Percentiles rank a stretch among this genome's conserved stretches.
Evolutionary conservation across 2,888 invertebrate genomes (phyloP).

Genomic region (Dasysyrphus tricinctus): DNA sequence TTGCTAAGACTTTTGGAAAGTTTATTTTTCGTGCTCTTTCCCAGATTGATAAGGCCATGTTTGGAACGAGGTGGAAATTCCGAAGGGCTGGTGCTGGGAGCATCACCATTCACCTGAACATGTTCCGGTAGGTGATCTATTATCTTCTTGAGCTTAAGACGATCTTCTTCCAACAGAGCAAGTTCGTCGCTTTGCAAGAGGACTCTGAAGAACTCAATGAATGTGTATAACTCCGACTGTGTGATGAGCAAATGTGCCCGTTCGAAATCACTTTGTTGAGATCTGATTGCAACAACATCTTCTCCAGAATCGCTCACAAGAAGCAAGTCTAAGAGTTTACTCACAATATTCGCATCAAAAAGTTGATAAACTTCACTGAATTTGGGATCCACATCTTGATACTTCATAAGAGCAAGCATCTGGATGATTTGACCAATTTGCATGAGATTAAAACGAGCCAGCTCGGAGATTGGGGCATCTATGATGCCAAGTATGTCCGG

Average conservation of each 20-base stretch:
- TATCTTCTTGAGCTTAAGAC: conserved; percentile 84
- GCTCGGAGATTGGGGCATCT: conserved; percentile 95
- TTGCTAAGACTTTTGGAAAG: conserved; percentile 81
- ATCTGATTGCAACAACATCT: conserved; percentile 82
- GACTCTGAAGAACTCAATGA: conserved; percentile 85
- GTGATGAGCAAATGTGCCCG: conserved; percentile 88
- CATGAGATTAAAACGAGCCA: conserved; percentile 94
- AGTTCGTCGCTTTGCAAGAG: conserved; percentile 82
- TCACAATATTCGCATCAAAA: conserved; percentile 92
- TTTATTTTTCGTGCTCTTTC: conserved; percentile 82
- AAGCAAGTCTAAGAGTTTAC: conserved; percentile 90
- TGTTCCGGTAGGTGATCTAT: conserved; percentile 83
- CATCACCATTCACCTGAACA: conserved; percentile 77
- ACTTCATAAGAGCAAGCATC: conserved; percentile 93
- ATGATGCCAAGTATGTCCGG: conserved; percentile 97
- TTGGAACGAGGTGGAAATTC: conserved; percentile 77
- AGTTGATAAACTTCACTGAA: conserved; percentile 90
- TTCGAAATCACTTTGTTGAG: conserved; percentile 85
- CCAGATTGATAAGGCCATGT: conserved; percentile 80
- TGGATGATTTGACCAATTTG: conserved; percentile 97
- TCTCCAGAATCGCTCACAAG: conserved; percentile 83
- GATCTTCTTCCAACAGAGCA: conserved; percentile 82
- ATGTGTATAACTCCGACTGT: conserved; percentile 86
- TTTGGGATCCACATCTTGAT: conserved; percentile 89
- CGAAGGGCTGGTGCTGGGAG: conserved; percentile 13